Evolutionary conservation across 2,797 vertebrate species (phyloP).

Genomic region (Tamandua tetradactyla): DNA sequence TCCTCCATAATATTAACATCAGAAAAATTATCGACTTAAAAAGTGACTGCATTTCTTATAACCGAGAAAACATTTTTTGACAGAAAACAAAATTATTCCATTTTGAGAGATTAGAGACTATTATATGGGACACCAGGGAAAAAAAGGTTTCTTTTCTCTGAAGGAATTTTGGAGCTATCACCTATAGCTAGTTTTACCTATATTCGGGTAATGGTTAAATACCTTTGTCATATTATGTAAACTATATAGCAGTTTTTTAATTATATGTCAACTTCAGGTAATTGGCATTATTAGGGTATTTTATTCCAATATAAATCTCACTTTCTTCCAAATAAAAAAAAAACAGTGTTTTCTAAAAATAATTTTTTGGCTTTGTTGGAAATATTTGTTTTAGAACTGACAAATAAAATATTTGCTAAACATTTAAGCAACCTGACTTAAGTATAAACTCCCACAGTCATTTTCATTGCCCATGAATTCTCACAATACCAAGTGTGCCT

Average conservation of each 20-base stretch:
- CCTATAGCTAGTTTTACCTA: neutral
- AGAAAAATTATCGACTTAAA: conserved; percentile 27
- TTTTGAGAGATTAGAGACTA: neutral
- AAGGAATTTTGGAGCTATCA: conserved; percentile 25
- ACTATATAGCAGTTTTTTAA: conserved; percentile 33
- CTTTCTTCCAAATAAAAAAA: neutral
- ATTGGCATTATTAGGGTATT: neutral
- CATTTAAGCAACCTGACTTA: conserved; percentile 19
- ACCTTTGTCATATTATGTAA: neutral
- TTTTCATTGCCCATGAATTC: conserved; percentile 9
- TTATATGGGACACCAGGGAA: neutral
- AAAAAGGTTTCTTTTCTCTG: neutral
- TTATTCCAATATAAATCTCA: conserved; percentile 26
- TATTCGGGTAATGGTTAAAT: neutral
- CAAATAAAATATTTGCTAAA: conserved; percentile 49
- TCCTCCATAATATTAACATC: neutral
- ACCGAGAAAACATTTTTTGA: conserved; percentile 18
- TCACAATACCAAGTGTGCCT: neutral
- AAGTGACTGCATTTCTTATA: neutral
- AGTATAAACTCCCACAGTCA: neutral
- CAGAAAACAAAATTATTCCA: conserved; percentile 25
- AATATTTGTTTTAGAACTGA: conserved; percentile 27
- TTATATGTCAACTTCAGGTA: conserved; percentile 50
- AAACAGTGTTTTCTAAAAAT: neutral
- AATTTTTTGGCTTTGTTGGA: neutral